Evolutionary conservation across 2,797 vertebrate species (phyloP), one percentile per base, ranked within the genome.

Genomic region (Oophaga sylvatica): DNA sequence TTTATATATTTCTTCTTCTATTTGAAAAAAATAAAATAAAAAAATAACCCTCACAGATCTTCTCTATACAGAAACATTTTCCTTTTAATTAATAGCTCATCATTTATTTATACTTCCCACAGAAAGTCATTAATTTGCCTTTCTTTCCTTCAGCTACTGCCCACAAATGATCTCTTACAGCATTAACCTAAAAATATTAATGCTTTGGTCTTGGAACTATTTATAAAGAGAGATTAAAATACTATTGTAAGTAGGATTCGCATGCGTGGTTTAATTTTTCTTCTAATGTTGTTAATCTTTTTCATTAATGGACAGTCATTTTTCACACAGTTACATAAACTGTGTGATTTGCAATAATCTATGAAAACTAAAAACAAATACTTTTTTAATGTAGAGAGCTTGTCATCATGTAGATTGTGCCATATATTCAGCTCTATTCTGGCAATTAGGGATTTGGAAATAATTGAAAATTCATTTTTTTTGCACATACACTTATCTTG

Each of bases 171-270:
- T 62, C 57, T 57, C 53, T 76, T 57, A 41, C 70, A 65, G 80
- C 70, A 87, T 87, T 82, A 82, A 60, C 59, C 67, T 83, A 53
- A 82, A 77, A 67, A 78, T 41, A 77, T 82, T 76, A 62, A 83
- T 87, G 41, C 35, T 87, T 57, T 83, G n/a, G n/a, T 62, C 70
- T 48, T n/a, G 1, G 41, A 63, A 76, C 68, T 71, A 87, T 87
- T 81, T 63, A 82, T 80, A 62, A 81, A 75, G 9, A 19, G 26
- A 75, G 79, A 65, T 62, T 57, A 63, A 84, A 87, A 80, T 15
- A 62, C 80, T 29, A 83, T 67, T 56, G 57, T 31, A 83, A 77
- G 60, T 15, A 67, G 26, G 75, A 57, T 29, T 48, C 8, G 29
- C 41, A 57, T n/a, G 57, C 31, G 62, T 31, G 11, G n/a, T 19